phyloP scores from a whole-genome alignment of 1,140 invertebrate genomes.

The Probaryconus sp. region DNA sequence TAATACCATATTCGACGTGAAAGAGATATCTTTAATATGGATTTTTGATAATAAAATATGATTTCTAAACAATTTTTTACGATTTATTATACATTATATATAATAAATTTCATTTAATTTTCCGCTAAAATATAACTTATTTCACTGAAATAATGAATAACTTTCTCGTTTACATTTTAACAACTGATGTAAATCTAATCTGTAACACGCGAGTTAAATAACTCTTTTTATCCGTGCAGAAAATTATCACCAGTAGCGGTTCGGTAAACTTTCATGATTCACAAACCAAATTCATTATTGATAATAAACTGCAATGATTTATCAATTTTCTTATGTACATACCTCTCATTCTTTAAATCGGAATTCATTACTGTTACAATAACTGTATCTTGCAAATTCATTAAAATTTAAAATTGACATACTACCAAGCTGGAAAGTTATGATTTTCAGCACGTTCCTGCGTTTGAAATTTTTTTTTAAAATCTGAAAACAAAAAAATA shows the following conservation, averaged over 20 bases:
- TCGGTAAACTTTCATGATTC: conserved; percentile 1
- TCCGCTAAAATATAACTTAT: conserved; percentile 15
- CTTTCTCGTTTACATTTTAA: conserved; percentile 13
- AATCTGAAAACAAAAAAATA: conserved; percentile 9
- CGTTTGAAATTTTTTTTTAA: too few relatives aligned
- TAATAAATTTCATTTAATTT: not conserved
- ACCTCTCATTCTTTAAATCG: too few relatives aligned
- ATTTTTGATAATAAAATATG: conserved; percentile 7
- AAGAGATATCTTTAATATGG: conserved; percentile 2
- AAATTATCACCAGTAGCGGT: conserved; percentile 5
- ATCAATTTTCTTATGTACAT: too few relatives aligned
- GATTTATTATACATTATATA: conserved; percentile 21
- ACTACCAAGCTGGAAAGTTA: too few relatives aligned
- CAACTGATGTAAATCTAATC: conserved; percentile 15
- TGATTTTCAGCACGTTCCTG: too few relatives aligned
- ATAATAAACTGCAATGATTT: too few relatives aligned
- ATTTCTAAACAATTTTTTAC: conserved; percentile 16
- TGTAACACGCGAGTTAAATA: conserved; percentile 1
- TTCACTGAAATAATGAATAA: conserved; percentile 39
- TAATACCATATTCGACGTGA: too few relatives aligned
- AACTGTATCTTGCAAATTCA: too few relatives aligned
- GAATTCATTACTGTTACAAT: too few relatives aligned
- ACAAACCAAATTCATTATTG: too few relatives aligned
- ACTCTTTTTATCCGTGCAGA: conserved; percentile 19
- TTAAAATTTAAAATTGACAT: too few relatives aligned